Evolutionary conservation across 2,113 vertebrate species (phyloP).

Genomic region (Phylloscopus trochiloides): DNA sequence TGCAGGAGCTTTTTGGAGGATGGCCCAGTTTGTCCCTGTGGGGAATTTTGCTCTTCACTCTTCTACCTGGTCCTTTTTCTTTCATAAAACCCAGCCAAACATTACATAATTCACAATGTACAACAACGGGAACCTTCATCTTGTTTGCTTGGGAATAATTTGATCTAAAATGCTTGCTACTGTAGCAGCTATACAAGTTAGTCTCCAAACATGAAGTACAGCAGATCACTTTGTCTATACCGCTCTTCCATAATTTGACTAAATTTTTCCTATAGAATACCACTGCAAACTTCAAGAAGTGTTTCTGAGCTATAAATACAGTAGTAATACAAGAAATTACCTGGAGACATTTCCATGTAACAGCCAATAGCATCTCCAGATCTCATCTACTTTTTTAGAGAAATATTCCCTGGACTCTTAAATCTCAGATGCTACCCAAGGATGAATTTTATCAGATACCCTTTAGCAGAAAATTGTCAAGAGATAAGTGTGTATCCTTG

Average conservation of each 20-base stretch:
- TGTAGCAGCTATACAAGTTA: fast-evolving
- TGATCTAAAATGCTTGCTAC: not conserved
- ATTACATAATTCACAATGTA: not conserved
- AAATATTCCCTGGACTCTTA: not conserved
- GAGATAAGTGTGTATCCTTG: not conserved
- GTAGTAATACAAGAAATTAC: not conserved
- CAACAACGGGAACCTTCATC: not conserved
- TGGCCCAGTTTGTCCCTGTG: fast-evolving
- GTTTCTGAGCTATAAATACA: not conserved
- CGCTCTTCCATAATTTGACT: not conserved
- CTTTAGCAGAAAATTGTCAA: not conserved
- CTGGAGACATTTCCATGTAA: not conserved
- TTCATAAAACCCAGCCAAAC: not conserved
- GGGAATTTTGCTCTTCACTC: not conserved
- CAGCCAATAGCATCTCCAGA: not conserved
- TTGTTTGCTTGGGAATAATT: not conserved
- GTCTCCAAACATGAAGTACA: not conserved
- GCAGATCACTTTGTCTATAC: not conserved
- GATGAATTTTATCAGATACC: not conserved
- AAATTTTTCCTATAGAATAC: not conserved
- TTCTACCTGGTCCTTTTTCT: not conserved
- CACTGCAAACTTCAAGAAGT: not conserved
- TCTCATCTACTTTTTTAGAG: not conserved
- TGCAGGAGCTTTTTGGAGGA: not conserved
- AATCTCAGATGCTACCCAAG: not conserved